Base-by-base conservation (phyloP, 1,140 invertebrate species). In the Drosophila kepulauana region DNA sequence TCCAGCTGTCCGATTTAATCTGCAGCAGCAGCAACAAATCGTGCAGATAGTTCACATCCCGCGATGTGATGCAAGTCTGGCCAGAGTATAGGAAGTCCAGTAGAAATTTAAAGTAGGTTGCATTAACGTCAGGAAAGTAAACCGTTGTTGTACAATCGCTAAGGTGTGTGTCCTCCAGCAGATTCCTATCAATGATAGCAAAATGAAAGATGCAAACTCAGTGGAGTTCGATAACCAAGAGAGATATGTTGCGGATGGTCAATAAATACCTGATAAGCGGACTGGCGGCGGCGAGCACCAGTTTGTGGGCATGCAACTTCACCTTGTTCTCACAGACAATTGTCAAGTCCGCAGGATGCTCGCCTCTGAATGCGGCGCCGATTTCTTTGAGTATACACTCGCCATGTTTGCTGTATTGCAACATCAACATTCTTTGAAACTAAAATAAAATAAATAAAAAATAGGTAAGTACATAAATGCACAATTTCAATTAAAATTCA, bases 401-500 rank as follows among this genome's bases (percentile, higher is more conserved):
- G 94, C 96, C 96, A 94, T 97, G 96, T 94, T 97, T 97, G 93
- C 96, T 96, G 94, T 97, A 97, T 93, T 97, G 96, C 93, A 97
- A 95, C 91, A 96, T 97, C 94, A 97, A 95, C 94, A 97, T 93
- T 91, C 92, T 94, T 91, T 94, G 94, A 92, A 93, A 93, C 94
- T 94, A 91, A n/a, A n/a, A n/a, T n/a, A n/a, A n/a, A n/a, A n/a
- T 3, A 93, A 93, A 15, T 28, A 43, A 7, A 57, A 48, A 28
- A 28, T 13, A 6, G 6, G 20, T 20, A 20, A 3, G 20, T 20
- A 46, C 43, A 20, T n/a, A 30, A 20, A 20, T 2, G 16, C 16
- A 20, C 16, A 20, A 20, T 20, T 20, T 20, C 20, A 25, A 25
- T 3, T 25, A 0, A 25, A 25, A 25, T 25, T 25, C 3, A 25